Base-by-base conservation (phyloP, 1,140 invertebrate species). In the Pachyrhynchus sulphureomaculatus region DNA sequence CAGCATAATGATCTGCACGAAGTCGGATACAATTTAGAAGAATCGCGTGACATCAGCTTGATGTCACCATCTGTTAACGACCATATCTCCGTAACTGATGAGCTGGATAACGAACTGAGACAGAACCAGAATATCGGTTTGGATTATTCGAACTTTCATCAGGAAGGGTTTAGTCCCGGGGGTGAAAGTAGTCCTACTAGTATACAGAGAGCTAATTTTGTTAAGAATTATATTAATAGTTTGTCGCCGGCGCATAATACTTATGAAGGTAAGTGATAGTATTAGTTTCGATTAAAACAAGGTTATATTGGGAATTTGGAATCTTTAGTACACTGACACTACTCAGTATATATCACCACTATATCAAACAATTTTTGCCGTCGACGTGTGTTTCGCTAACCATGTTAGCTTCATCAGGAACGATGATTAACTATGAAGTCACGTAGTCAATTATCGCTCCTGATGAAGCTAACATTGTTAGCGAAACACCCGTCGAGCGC, bases 1-100 rank as follows among this genome's bases (percentile, higher is more conserved):
- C 72, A 65, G 37, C 52, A 65, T 3, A 71, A 75, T 49, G 66
- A 61, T 18, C 56, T 73, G 48, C 62, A 67, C 2, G 74, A 74
- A 37, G 72, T 75, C 8, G 57, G 62, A 9, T 75, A 75, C 32
- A 70, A 63, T 23, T 62, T 71, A 36, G 62, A 65, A 24, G 72
- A 75, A 58, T 67, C 67, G 12, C 53, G 72, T 15, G 73, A 75
- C 55, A 75, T 76, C 8, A 74, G 69, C 58, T 62, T 76, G 39
- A 75, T 76, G 23, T 74, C 72, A 18, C 73, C 74, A 4, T 75
- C 73, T 12, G 74, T 76, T 0, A 74, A 75, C 33, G 74, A 75
- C 51, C 73, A 72, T 34, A 68, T 75, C 41, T 75, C 73, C 0
- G 74, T 76, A 6, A 76, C 74, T 0, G 74, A 76, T 39, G 72